Conservation (phyloP, 1,140 invertebrate species). For the Meloidogyne chitwoodi region DNA sequence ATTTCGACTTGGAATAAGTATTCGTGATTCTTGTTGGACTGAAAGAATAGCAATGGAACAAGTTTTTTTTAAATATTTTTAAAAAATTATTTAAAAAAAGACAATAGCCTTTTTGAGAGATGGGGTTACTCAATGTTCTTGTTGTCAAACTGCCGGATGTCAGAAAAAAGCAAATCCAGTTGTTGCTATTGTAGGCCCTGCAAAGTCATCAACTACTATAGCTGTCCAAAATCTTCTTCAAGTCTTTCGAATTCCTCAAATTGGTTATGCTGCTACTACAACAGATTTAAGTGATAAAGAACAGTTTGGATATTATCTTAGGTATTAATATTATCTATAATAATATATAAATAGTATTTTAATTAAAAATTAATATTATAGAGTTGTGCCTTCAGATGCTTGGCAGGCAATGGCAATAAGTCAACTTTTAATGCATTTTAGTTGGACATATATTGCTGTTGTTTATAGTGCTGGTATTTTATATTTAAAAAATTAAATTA, state of each 20-base stretch:
- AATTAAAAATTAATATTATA: neutral
- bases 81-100: constrained; percentile 21
- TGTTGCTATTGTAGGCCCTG: constrained; percentile 54
- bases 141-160: constrained; percentile 58
- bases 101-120: constrained; percentile 56
- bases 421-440: constrained; percentile 70
- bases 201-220: constrained; percentile 58
- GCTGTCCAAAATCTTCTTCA: constrained; percentile 76
- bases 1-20: constrained; percentile 73
- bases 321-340: constrained; percentile 59
- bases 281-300: constrained; percentile 74
- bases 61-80: constrained; percentile 26
- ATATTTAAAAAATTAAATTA: neutral
- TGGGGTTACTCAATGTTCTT: constrained; percentile 55
- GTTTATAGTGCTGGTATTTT: constrained; percentile 73
- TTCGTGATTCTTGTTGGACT: constrained; percentile 77
- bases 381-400: constrained; percentile 75
- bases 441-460: constrained; percentile 80
- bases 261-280: constrained; percentile 77
- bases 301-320: constrained; percentile 74
- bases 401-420: constrained; percentile 75
- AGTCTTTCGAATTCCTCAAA: constrained; percentile 62
- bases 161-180: constrained; percentile 52
- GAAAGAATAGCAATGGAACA: constrained; percentile 74
- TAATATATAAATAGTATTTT: neutral